Conservation (phyloP, 2,113 vertebrate species). For the rat (Rattus norvegicus) region GRCr8 NC_086021.1:124099001-124099500, state of each 20-base stretch:
- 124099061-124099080: background rate
- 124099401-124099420: constrained; percentile 79
- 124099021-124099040: constrained; percentile 33
- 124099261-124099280: background rate
- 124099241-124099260: background rate
- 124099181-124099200: background rate
- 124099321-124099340: background rate
- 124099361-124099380: constrained; percentile 4
- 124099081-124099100: background rate
- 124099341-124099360: constrained; percentile 49
- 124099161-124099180: background rate
- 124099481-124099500: constrained; percentile 84
- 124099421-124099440: constrained; percentile 83
- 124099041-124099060: background rate
- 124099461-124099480: constrained; percentile 88
- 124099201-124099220: background rate
- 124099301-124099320: background rate
- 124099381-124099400: constrained; percentile 71
- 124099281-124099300: background rate
- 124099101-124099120: background rate
- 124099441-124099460: constrained; percentile 83
- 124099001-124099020: background rate
- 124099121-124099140: background rate
- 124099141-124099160: background rate
- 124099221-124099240: background rate